A percentile compares a stretch with the other conserved stretches of the same genome.
phyloP scores from a whole-genome alignment of 2,888 invertebrate species.

The Drosophila sordidula region DNA sequence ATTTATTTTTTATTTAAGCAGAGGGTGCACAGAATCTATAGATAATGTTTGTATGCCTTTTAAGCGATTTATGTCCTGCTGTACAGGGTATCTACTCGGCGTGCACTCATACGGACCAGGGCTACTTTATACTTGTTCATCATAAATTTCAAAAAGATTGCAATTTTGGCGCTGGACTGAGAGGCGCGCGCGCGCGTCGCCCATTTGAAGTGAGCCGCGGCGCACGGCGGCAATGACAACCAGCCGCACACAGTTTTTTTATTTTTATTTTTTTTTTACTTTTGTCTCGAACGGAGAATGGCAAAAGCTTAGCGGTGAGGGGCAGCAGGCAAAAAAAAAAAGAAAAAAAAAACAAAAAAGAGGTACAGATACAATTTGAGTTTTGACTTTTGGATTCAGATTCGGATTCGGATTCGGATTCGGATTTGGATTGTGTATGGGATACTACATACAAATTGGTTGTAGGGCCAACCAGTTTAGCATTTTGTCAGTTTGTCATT shows the following conservation, averaged over 20 bases:
- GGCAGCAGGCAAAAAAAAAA: not conserved
- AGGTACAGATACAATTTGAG: conserved; percentile 23
- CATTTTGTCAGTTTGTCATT: conserved; percentile 11
- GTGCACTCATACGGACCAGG: not conserved
- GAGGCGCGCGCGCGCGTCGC: conserved; percentile 50
- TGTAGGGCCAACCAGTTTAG: conserved; percentile 46
- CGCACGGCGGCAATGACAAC: conserved; percentile 72
- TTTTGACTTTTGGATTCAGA: conserved; percentile 30
- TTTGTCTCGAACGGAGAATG: conserved; percentile 36
- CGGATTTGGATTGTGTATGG: conserved; percentile 49
- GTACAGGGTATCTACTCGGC: conserved; percentile 9
- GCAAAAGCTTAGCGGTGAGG: conserved; percentile 34
- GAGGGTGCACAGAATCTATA: too few relatives aligned
- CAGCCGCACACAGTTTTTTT: conserved; percentile 1
- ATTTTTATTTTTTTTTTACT: too few relatives aligned
- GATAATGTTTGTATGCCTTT: too few relatives aligned
- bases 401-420: conserved; percentile 43
- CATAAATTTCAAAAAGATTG: conserved; percentile 78
- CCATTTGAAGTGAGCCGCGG: conserved; percentile 76
- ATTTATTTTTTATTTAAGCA: too few relatives aligned
- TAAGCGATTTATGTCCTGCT: too few relatives aligned
- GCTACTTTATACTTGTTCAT: conserved; percentile 54
- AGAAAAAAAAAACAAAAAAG: not conserved
- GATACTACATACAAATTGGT: conserved; percentile 66
- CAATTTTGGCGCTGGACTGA: conserved; percentile 67